Conservation (phyloP, 2,113 vertebrate genomes). For the Micromys minutus region DNA sequence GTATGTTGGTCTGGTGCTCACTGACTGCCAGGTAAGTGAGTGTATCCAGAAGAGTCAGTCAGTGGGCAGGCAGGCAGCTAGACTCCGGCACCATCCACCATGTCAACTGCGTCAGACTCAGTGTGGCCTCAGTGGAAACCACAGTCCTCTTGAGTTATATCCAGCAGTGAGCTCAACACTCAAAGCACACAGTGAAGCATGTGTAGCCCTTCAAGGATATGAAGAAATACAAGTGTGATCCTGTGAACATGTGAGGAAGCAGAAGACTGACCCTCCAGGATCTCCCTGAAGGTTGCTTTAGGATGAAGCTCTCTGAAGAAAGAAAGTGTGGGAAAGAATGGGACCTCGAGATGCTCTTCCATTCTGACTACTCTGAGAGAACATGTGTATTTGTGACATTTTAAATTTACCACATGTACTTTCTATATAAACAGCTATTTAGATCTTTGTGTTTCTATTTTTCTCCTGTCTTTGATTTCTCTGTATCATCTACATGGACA, state of each 20-base stretch:
- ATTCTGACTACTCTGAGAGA: background rate
- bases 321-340: background rate
- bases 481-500: background rate
- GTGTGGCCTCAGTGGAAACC: background rate
- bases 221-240: background rate
- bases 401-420: background rate
- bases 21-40: constrained; percentile 81
- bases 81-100: background rate
- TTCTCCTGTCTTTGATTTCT: background rate
- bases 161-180: background rate
- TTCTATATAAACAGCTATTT: background rate
- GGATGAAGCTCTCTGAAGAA: background rate
- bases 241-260: background rate
- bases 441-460: background rate
- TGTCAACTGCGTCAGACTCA: background rate
- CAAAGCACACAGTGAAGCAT: background rate
- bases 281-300: background rate
- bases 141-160: background rate
- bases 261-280: background rate
- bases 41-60: background rate
- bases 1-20: background rate
- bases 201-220: background rate
- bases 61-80: background rate
- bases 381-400: background rate
- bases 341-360: background rate